Evolutionary conservation across 2,797 vertebrate species (phyloP).

Genomic region (Lepilemur ruficaudatus): DNA sequence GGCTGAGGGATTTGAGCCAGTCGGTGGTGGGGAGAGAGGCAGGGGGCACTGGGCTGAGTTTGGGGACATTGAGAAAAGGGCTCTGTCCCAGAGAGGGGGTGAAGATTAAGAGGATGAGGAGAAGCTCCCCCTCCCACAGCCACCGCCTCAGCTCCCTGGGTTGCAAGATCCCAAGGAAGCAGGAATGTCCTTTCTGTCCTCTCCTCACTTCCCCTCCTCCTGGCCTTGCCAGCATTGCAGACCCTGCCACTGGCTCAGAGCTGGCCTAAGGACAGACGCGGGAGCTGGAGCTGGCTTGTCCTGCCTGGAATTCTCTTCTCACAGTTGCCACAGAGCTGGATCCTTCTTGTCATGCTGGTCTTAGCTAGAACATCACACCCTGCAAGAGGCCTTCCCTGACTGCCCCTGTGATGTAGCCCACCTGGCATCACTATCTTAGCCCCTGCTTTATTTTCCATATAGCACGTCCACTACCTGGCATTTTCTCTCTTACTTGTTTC

Average conservation of each 20-base stretch:
- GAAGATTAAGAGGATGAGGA: not conserved
- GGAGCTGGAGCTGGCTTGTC: not conserved
- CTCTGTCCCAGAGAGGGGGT: not conserved
- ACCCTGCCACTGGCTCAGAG: not conserved
- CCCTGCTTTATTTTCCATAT: not conserved
- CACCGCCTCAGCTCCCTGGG: not conserved
- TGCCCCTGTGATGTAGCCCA: not conserved
- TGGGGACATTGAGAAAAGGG: not conserved
- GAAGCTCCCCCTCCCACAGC: not conserved
- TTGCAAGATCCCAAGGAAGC: not conserved
- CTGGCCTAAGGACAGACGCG: not conserved
- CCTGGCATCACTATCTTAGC: no score
- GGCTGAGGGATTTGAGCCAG: not conserved
- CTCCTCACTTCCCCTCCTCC: not conserved
- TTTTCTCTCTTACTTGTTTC: not conserved
- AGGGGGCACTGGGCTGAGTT: not conserved
- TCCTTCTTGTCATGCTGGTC: not conserved
- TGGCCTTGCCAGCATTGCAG: not conserved
- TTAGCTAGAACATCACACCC: not conserved
- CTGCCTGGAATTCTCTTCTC: not conserved
- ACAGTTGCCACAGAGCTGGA: not conserved
- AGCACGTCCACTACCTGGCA: not conserved
- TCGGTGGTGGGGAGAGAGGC: not conserved
- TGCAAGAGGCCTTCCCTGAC: not conserved
- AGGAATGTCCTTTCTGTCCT: not conserved